Percentiles rank a stretch among this genome's conserved stretches.
These are phyloP conservation scores for Polyergus mexicanus DNA, from an alignment of 1,140 invertebrate genomes.

Conservation along the genomic window DNA sequence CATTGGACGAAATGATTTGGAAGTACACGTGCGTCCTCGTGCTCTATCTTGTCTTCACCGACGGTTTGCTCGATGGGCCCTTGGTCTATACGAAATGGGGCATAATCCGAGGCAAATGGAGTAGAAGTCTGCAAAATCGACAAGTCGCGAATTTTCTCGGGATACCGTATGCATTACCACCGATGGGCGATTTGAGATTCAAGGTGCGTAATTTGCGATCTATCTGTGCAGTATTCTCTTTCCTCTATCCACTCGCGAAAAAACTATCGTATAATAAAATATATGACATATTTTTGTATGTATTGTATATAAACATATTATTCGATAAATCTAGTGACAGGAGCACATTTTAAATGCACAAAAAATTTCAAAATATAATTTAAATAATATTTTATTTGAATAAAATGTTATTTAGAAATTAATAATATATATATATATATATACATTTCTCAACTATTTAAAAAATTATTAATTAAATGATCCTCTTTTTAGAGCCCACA, in stretches of 20 bases:
- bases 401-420: no score
- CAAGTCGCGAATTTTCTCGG: conserved; percentile 79
- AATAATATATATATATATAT: no score
- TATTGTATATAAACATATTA: no score
- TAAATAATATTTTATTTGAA: no score
- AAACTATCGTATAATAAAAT: no score
- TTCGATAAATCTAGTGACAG: no score
- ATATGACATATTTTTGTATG: no score
- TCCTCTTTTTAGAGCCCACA: conserved; percentile 75
- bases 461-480: background rate
- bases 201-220: conserved; percentile 70
- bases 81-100: conserved; percentile 77
- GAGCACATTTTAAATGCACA: no score
- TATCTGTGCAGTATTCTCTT: no score
- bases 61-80: background rate
- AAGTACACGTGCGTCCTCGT: background rate
- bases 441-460: background rate
- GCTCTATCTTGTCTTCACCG: background rate
- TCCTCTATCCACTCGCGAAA: no score
- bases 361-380: no score
- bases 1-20: background rate
- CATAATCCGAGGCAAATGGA: conserved; percentile 75
- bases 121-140: conserved; percentile 45
- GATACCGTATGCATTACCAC: conserved; percentile 82
- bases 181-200: conserved; percentile 78